A percentile compares a stretch with the other conserved stretches of the same genome.
phyloP scores from a whole-genome alignment of 2,113 vertebrate genomes.

The Cyphomyrus discorhynchus region DNA sequence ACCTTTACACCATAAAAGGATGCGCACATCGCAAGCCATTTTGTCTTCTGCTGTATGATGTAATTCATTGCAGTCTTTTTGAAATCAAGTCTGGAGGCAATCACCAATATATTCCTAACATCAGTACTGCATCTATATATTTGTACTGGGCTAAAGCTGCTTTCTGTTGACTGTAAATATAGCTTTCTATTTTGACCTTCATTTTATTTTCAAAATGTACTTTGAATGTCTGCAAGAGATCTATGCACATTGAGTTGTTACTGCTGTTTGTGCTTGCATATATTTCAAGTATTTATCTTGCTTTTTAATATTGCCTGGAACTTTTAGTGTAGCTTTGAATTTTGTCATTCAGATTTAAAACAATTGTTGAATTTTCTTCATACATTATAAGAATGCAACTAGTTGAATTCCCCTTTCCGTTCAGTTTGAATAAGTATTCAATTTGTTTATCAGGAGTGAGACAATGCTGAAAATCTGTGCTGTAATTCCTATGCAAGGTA shows the following conservation, averaged over 20 bases:
- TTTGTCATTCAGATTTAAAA: background rate
- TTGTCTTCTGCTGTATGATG: conserved; percentile 24
- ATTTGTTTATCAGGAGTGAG: background rate
- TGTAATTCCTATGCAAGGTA: background rate
- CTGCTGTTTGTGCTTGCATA: background rate
- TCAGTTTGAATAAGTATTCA: background rate
- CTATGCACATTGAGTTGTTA: background rate
- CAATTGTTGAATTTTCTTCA: background rate
- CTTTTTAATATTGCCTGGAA: background rate
- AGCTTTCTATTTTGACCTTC: background rate
- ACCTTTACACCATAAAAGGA: background rate
- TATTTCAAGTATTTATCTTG: background rate
- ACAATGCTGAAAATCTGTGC: background rate
- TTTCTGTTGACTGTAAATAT: conserved; percentile 8
- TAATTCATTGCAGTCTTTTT: conserved; percentile 25
- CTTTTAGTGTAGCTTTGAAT: background rate
- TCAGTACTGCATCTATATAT: background rate
- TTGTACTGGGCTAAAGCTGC: conserved; percentile 14
- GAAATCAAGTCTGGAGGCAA: conserved; percentile 19
- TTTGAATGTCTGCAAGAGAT: background rate
- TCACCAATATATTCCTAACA: background rate
- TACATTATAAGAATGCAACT: background rate
- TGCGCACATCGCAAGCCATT: background rate
- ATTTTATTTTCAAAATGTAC: background rate
- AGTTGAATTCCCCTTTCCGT: background rate